phyloP scores from a whole-genome alignment of 2,888 invertebrate genomes.

The Drosophila koepferae region DNA sequence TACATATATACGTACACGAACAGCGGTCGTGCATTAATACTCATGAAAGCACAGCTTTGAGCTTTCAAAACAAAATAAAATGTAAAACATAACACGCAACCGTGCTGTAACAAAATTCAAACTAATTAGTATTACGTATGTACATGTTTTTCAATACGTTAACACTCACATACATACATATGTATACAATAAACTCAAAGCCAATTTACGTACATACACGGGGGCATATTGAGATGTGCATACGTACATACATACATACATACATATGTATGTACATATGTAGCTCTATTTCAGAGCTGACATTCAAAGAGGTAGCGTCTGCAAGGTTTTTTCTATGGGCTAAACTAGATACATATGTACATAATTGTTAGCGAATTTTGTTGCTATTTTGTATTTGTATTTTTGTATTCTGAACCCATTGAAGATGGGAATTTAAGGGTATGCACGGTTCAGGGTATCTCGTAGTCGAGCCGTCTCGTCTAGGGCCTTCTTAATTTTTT shows the following conservation, averaged over 20 bases:
- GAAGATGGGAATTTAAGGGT: too few species aligned
- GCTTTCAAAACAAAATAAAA: conserved; percentile 77
- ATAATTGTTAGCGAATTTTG: conserved; percentile 38
- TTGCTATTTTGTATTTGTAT: conserved; percentile 13
- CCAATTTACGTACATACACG: conserved; percentile 42
- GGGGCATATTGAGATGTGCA: conserved; percentile 20
- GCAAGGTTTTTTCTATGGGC: conserved; percentile 59
- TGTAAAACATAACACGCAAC: conserved; percentile 80
- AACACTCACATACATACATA: conserved; percentile 17
- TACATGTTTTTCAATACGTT: conserved; percentile 39
- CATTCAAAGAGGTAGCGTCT: conserved; percentile 60
- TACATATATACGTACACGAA: not conserved
- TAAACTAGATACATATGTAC: conserved; percentile 46
- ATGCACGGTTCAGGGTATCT: too few species aligned
- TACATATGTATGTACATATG: not conserved
- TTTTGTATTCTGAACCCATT: not conserved
- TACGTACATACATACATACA: conserved; percentile 1
- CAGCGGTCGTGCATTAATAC: conserved; percentile 49
- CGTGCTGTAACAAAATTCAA: conserved; percentile 72
- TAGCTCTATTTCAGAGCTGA: conserved; percentile 46
- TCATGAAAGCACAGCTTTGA: conserved; percentile 72
- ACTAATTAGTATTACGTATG: conserved; percentile 77
- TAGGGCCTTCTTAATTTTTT: not conserved
- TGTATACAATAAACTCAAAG: conserved; percentile 34
- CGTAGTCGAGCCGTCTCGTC: too few species aligned